Percentiles rank a stretch among this genome's conserved stretches.
These are phyloP conservation scores for Eupithecia abbreviata DNA, from an alignment of 2,888 invertebrate genomes.

Conservation along the genomic window DNA sequence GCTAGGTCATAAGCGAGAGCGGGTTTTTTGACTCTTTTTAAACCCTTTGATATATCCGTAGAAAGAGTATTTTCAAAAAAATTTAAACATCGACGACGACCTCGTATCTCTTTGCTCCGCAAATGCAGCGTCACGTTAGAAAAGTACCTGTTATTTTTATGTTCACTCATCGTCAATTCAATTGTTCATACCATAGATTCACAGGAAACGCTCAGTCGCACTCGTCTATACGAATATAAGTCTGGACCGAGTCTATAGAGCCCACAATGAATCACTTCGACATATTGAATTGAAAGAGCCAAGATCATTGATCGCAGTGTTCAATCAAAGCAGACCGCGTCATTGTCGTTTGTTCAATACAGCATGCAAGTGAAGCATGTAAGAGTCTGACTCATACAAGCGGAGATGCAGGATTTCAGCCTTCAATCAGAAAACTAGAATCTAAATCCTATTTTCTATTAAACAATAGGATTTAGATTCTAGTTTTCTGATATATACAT, in stretches of 20 bases:
- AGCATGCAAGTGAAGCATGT: constrained; percentile 29
- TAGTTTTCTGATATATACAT: no score
- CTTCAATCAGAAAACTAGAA: neutral
- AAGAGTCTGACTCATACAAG: constrained; percentile 16
- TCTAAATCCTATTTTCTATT: neutral
- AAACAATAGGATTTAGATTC: no score
- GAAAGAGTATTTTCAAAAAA: neutral
- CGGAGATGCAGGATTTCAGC: neutral
- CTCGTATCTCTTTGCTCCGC: neutral
- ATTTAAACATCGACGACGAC: neutral
- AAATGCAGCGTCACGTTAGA: neutral
- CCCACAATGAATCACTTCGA: constrained; percentile 19
- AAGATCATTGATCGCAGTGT: constrained; percentile 26
- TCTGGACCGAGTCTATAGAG: constrained; percentile 10
- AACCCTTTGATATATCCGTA: neutral
- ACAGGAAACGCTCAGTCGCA: neutral
- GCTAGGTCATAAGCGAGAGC: neutral
- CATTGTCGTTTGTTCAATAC: constrained; percentile 24
- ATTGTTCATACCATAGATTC: neutral
- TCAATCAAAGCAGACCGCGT: constrained; percentile 25
- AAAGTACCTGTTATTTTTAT: neutral
- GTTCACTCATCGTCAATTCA: neutral
- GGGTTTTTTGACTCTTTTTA: neutral
- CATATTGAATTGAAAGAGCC: constrained; percentile 31
- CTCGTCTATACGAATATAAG: neutral